Percentiles rank a stretch among this genome's conserved stretches.
phyloP scores from a whole-genome alignment of 2,113 vertebrate genomes.

The Sylvietta virens region DNA sequence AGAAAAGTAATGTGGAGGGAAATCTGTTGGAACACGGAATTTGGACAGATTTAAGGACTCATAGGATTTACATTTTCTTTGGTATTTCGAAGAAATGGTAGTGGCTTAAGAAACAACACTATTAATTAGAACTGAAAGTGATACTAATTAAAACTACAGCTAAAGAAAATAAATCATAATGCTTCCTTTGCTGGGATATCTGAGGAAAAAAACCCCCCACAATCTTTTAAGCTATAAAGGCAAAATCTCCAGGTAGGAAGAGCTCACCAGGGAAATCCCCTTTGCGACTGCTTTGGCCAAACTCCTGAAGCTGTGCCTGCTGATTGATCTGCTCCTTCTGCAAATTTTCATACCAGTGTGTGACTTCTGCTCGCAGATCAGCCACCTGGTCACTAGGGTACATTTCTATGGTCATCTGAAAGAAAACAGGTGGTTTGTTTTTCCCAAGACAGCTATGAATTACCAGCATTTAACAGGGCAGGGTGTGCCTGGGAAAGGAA shows the following conservation, averaged over 20 bases:
- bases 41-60: neutral
- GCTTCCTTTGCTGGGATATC: neutral
- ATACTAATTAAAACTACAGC: neutral
- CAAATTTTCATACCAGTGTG: slow-evolving; percentile 98
- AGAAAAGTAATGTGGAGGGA: neutral
- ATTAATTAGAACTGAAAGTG: neutral
- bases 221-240: neutral
- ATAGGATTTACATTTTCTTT: neutral
- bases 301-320: slow-evolving; percentile 98
- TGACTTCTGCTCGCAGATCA: slow-evolving; percentile 95
- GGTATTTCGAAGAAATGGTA: neutral
- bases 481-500: neutral
- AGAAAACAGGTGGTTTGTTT: slow-evolving; percentile 19
- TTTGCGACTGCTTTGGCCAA: slow-evolving; percentile 91
- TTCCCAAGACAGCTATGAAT: neutral
- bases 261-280: slow-evolving; percentile 91
- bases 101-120: neutral
- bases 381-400: slow-evolving; percentile 98
- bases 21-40: neutral
- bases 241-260: neutral
- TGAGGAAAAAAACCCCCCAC: neutral
- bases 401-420: slow-evolving; percentile 99
- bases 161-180: neutral
- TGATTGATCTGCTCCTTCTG: slow-evolving; percentile 99
- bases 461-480: neutral